A percentile compares a stretch with the other conserved stretches of the same genome.
phyloP scores from a whole-genome alignment of 1,140 invertebrate species.

The Lepidurus apus region DNA sequence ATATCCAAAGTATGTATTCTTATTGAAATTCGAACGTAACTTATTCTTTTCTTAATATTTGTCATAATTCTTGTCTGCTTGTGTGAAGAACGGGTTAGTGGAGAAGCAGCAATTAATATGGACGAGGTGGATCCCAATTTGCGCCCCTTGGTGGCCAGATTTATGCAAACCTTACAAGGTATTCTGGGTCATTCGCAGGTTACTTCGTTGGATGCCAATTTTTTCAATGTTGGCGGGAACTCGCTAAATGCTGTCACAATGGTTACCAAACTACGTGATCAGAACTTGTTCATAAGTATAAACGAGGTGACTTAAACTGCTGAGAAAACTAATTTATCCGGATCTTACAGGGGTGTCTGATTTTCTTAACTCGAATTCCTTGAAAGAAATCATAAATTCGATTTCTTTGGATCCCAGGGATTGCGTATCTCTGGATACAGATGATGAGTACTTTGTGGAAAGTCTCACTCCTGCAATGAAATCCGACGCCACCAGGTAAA shows the following conservation, averaged over 20 bases:
- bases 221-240: constrained; percentile 80
- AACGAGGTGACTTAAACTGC: background rate
- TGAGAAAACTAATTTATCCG: background rate
- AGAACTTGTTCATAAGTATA: constrained; percentile 67
- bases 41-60: too few relatives aligned
- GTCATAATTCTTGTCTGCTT: background rate
- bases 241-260: constrained; percentile 78
- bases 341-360: background rate
- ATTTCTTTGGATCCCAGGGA: background rate
- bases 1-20: background rate
- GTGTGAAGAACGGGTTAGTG: background rate
- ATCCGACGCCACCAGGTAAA: constrained; percentile 54
- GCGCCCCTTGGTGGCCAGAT: background rate
- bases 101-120: background rate
- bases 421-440: background rate
- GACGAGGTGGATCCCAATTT: constrained; percentile 6
- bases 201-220: constrained; percentile 55
- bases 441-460: constrained; percentile 44
- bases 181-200: constrained; percentile 36
- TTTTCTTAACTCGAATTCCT: constrained; percentile 44
- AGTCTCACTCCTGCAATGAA: constrained; percentile 58
- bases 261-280: constrained; percentile 65
- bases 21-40: background rate
- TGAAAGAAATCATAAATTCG: constrained; percentile 46
- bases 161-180: constrained; percentile 36